Evolutionary conservation across 2,113 vertebrate genomes (phyloP).

Genomic region (Rhinoptilus africanus): DNA sequence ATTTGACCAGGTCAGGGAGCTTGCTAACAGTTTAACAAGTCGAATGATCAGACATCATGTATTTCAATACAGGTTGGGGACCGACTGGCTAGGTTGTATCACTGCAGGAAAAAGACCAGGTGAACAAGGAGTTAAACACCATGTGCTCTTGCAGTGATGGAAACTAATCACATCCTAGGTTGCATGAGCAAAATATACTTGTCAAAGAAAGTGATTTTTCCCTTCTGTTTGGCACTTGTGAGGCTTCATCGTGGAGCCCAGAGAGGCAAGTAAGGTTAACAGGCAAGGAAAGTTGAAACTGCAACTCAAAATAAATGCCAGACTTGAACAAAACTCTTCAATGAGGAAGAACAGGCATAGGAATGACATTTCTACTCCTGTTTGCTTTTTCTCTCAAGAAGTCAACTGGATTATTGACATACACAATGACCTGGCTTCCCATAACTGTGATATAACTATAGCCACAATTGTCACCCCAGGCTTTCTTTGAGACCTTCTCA

Average conservation of each 20-base stretch:
- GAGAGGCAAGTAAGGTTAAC: not conserved
- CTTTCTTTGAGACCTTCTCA: not conserved
- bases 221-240: not conserved
- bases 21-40: not conserved
- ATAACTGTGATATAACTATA: not conserved
- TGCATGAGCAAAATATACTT: not conserved
- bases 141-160: not conserved
- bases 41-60: not conserved
- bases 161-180: not conserved
- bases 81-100: not conserved
- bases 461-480: rapidly evolving
- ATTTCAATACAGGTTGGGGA: not conserved
- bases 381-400: not conserved
- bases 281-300: not conserved
- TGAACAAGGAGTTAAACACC: not conserved
- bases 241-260: not conserved
- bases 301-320: not conserved
- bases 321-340: not conserved
- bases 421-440: not conserved
- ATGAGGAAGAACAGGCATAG: not conserved
- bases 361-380: not conserved
- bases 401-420: not conserved
- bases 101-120: not conserved
- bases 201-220: not conserved
- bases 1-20: not conserved